A percentile compares a stretch with the other conserved stretches of the same genome.
phyloP scores from a whole-genome alignment of 2,113 vertebrate species.

The Stegastes partitus region DNA sequence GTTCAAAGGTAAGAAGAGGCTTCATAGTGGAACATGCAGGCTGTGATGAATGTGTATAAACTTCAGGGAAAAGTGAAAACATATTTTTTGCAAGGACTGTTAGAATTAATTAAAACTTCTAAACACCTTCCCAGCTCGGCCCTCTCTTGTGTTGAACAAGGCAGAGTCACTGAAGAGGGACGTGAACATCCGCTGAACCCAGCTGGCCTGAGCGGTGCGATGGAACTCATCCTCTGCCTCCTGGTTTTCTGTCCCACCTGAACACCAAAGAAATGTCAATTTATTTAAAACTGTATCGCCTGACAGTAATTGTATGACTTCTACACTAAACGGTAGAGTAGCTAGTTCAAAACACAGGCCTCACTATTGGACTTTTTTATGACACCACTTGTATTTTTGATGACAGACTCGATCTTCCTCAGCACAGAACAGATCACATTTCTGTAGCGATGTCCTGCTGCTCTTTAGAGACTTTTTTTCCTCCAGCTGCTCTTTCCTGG shows the following conservation, averaged over 20 bases:
- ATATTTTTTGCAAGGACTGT: not conserved
- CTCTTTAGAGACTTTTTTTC: too few species aligned
- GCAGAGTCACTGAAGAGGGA: conserved; percentile 91
- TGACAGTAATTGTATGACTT: too few species aligned
- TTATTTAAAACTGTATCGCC: too few species aligned
- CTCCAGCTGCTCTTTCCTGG: too few species aligned
- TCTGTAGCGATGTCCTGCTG: too few species aligned
- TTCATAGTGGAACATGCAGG: not conserved
- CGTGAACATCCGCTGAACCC: conserved; percentile 94
- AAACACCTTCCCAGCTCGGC: conserved; percentile 92
- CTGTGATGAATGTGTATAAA: not conserved
- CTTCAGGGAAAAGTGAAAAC: too few species aligned
- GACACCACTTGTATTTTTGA: too few species aligned
- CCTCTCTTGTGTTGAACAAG: conserved; percentile 96
- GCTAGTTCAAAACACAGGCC: too few species aligned
- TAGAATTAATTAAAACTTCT: not conserved
- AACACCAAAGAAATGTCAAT: not conserved
- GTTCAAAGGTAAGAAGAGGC: not conserved
- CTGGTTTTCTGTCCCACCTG: conserved; percentile 86
- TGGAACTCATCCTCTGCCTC: conserved; percentile 84
- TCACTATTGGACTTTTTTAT: too few species aligned
- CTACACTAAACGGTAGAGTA: too few species aligned
- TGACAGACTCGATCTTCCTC: too few species aligned
- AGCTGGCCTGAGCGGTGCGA: conserved; percentile 89
- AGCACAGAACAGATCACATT: too few species aligned